A percentile compares a stretch with the other conserved stretches of the same genome.
Evolutionary conservation across 2,113 vertebrate genomes (phyloP).

Genomic region (Nansenia antarctica): DNA sequence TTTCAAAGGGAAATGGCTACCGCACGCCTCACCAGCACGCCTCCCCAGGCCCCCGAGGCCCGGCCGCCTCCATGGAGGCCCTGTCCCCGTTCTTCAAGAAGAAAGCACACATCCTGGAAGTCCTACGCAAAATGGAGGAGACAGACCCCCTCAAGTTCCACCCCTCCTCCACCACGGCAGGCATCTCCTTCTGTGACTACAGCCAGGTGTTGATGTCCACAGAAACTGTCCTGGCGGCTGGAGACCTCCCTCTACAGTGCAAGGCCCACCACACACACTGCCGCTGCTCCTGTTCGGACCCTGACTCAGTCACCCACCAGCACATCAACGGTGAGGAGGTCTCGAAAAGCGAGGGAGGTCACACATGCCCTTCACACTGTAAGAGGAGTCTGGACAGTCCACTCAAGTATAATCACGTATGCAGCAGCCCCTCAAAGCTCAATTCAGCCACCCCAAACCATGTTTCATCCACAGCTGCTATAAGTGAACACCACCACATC

Average conservation of each 20-base stretch:
- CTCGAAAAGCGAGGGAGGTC: constrained; percentile 67
- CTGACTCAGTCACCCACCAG: constrained; percentile 70
- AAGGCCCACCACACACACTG: constrained; percentile 68
- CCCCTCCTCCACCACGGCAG: constrained; percentile 60
- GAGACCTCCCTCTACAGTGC: constrained; percentile 60
- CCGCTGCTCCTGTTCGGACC: constrained; percentile 68
- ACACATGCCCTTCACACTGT: constrained; percentile 77
- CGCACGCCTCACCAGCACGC: neutral
- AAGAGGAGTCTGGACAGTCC: constrained; percentile 72
- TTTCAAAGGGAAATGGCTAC: constrained; percentile 68
- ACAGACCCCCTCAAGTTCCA: constrained; percentile 82
- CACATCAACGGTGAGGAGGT: constrained; percentile 80
- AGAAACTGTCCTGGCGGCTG: constrained; percentile 64
- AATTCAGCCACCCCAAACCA: constrained; percentile 45
- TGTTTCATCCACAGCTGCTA: constrained; percentile 19
- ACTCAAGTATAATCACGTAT: constrained; percentile 73
- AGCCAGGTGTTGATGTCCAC: constrained; percentile 74
- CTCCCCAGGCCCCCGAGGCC: constrained; percentile 70
- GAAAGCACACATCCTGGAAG: constrained; percentile 95
- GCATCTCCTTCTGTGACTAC: constrained; percentile 76
- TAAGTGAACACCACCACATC: constrained; percentile 45
- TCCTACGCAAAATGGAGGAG: constrained; percentile 91
- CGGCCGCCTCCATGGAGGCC: constrained; percentile 79
- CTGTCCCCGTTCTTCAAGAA: constrained; percentile 94
- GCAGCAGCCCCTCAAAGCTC: constrained; percentile 71